A percentile compares a stretch with the other conserved stretches of the same genome.
Conservation (phyloP, 2,113 vertebrate species). For the Podarcis cretensis region DNA sequence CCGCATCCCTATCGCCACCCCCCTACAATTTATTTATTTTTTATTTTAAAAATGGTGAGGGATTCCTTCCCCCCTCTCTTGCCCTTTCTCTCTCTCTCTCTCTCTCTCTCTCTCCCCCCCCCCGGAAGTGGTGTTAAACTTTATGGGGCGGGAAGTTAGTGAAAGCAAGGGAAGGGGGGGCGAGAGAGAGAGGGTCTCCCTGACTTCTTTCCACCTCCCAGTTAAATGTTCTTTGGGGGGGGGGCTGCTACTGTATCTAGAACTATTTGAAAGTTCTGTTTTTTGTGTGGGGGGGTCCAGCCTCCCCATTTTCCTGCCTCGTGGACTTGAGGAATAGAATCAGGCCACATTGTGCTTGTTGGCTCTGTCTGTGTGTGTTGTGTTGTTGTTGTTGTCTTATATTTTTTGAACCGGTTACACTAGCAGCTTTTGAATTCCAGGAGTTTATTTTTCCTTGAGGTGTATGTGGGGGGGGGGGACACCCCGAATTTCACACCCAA, state of each 20-base stretch:
- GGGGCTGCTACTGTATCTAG: neutral
- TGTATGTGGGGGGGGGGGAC: neutral
- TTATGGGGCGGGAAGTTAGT: neutral
- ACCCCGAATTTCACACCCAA: neutral
- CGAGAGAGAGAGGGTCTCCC: neutral
- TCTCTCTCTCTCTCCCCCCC: neutral
- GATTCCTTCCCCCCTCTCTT: neutral
- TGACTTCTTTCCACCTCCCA: neutral
- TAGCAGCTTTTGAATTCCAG: neutral
- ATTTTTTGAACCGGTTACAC: neutral
- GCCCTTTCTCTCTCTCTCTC: neutral
- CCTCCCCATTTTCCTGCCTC: neutral
- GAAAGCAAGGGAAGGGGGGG: neutral
- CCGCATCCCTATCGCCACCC: neutral
- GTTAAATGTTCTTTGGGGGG: no score
- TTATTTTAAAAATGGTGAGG: neutral
- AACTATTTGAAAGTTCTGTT: neutral
- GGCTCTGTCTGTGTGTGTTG: no score
- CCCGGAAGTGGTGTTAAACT: conserved; percentile 19
- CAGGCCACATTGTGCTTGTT: no score
- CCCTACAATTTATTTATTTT: neutral
- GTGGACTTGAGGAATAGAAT: neutral
- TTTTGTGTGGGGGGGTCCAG: neutral
- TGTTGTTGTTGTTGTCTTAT: no score
- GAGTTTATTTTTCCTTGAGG: neutral